phyloP scores from a whole-genome alignment of 2,113 vertebrate genomes.

The Acinonyx jubatus region DNA sequence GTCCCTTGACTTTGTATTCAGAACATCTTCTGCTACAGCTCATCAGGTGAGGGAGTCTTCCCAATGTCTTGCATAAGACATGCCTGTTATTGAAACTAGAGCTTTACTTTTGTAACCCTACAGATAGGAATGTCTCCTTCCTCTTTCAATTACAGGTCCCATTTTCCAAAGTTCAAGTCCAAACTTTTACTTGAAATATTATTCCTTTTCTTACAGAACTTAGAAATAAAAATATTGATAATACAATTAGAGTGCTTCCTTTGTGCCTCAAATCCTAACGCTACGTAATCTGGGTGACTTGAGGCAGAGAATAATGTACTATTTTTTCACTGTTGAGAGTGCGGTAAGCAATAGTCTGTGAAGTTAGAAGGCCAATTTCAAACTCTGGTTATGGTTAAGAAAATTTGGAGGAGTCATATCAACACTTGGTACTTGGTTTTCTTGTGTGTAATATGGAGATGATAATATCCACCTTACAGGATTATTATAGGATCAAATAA shows the following conservation, averaged over 20 bases:
- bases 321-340: background rate
- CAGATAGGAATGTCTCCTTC: background rate
- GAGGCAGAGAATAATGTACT: background rate
- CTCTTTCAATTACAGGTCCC: background rate
- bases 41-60: background rate
- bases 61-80: background rate
- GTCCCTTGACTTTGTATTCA: background rate
- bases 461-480: background rate
- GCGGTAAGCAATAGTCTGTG: background rate
- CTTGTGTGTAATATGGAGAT: background rate
- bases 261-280: background rate
- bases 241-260: background rate
- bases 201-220: background rate
- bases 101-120: background rate
- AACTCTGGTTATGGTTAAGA: background rate
- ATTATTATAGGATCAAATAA: background rate
- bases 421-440: background rate
- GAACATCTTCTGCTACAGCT: background rate
- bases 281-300: background rate
- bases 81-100: background rate
- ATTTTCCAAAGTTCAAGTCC: background rate
- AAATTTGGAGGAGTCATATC: background rate
- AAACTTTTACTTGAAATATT: background rate
- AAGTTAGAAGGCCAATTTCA: background rate
- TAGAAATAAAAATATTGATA: background rate